Conservation (phyloP, 1,140 invertebrate genomes). For the Ceratina australensis region DNA sequence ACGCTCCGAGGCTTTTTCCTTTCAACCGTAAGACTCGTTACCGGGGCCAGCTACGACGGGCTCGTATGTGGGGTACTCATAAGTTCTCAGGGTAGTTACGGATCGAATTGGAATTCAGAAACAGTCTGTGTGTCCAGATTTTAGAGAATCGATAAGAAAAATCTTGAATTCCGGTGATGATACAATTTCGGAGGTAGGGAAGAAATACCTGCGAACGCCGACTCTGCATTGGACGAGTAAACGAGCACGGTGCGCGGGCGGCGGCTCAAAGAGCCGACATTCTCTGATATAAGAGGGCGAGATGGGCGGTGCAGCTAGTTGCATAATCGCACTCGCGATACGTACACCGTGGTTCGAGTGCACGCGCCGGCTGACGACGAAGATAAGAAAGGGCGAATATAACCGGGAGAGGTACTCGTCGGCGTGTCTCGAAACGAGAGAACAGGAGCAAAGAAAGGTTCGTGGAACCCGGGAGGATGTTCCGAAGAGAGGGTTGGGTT, state of each 20-base stretch:
- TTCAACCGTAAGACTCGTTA: background rate
- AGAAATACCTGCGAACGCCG: too few species aligned
- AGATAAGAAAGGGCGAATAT: constrained; percentile 30
- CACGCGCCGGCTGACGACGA: constrained; percentile 23
- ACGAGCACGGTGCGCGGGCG: background rate
- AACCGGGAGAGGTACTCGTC: constrained; percentile 11
- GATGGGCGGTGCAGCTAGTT: constrained; percentile 44
- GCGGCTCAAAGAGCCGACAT: background rate
- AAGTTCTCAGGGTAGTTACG: too few species aligned
- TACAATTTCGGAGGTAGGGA: too few species aligned
- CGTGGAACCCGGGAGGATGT: constrained; percentile 10
- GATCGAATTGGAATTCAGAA: too few species aligned
- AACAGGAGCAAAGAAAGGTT: background rate
- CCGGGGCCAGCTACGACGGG: too few species aligned
- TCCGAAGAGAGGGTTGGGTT: constrained; percentile 31
- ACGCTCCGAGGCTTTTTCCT: constrained; percentile 21
- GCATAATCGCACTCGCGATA: constrained; percentile 60
- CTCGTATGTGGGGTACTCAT: too few species aligned
- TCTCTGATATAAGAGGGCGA: constrained; percentile 36
- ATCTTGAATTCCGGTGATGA: too few species aligned
- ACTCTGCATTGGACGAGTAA: too few species aligned
- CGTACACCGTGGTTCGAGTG: constrained; percentile 25
- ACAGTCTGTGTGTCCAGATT: too few species aligned
- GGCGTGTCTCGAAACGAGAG: constrained; percentile 12
- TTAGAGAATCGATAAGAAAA: too few species aligned